Evolutionary conservation across 2,113 vertebrate species (phyloP), one percentile per base, ranked within the genome.

Genomic region (Notechis scutatus): DNA sequence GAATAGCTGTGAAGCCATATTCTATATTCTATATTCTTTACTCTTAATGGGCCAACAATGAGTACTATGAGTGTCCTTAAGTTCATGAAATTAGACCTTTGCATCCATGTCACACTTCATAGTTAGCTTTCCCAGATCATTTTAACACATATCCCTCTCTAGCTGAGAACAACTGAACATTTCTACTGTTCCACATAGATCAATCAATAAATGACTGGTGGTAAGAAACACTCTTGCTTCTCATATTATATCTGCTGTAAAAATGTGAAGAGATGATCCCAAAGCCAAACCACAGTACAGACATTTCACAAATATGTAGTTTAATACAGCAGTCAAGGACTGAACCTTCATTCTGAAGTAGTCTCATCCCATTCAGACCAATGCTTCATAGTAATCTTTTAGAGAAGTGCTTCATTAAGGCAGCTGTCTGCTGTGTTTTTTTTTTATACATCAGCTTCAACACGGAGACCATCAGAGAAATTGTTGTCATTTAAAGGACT

Each of bases 381-480:
- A 42, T 18, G 47, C 69, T 52, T n/a, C 21, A 86, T 34, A 64
- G 81, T 87, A 90, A 87, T 56, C 89, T 90, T 42, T 64, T 47
- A 90, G 34, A 47, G 8, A n/a, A 81, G 20, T 86, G 88, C 14
- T 93, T 87, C 34, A 90, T 86, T 93, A 52, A 93, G 26, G 45
- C 81, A 86, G 56, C n/a, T 42, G 59, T 86, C 74, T 39, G 20
- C 52, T 86, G 50, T 52, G 45, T 21, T 50, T 90, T 61, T 56
- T 56, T 81, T 56, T 85, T 56, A 87, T 52, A 47, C 45, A 56
- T 45, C 55, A 90, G 93, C 42, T 54, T 81, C 74, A 93, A 54
- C 95, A 95, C 94, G 96, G 96, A 92, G 89, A 93, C 91, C 54
- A 91, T 81, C 92, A 96, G 93, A 94, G 95, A 95, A 94, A 93